These are phyloP conservation scores for Heliconius sara DNA, from an alignment of 2,888 invertebrate genomes.

Conservation along the genomic window DNA sequence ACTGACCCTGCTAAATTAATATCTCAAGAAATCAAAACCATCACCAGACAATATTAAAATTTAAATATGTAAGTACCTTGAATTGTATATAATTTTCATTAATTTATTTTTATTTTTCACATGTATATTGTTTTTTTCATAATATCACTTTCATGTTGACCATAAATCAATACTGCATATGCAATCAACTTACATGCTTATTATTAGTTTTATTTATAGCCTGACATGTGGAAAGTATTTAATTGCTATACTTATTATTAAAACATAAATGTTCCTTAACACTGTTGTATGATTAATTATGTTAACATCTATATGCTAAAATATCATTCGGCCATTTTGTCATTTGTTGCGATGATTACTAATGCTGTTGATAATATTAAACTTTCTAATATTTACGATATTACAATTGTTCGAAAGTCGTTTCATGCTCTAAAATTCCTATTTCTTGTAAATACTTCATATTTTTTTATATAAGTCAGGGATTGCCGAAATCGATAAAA, in stretches of 20 bases:
- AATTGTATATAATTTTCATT: neutral
- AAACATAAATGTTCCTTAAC: neutral
- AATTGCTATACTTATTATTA: neutral
- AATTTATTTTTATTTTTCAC: conserved; percentile 16
- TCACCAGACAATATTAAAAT: conserved; percentile 56
- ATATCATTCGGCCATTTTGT: conserved; percentile 7
- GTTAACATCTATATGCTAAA: neutral
- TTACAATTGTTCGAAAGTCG: neutral
- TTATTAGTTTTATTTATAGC: neutral
- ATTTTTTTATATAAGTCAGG: neutral
- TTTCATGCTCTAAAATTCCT: neutral
- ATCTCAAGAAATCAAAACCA: conserved; percentile 63
- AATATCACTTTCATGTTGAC: neutral
- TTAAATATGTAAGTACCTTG: conserved; percentile 68
- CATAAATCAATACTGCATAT: neutral
- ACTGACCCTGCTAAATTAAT: conserved; percentile 70
- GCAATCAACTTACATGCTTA: neutral
- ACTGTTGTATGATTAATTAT: neutral
- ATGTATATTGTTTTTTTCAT: neutral
- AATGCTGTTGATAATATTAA: neutral
- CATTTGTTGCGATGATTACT: neutral
- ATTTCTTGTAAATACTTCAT: neutral
- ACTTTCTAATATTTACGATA: neutral
- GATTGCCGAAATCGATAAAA: neutral
- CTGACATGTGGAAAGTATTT: neutral